These are phyloP conservation scores for Campoletis raptor DNA, from an alignment of 2,888 invertebrate genomes.

Conservation along the genomic window DNA sequence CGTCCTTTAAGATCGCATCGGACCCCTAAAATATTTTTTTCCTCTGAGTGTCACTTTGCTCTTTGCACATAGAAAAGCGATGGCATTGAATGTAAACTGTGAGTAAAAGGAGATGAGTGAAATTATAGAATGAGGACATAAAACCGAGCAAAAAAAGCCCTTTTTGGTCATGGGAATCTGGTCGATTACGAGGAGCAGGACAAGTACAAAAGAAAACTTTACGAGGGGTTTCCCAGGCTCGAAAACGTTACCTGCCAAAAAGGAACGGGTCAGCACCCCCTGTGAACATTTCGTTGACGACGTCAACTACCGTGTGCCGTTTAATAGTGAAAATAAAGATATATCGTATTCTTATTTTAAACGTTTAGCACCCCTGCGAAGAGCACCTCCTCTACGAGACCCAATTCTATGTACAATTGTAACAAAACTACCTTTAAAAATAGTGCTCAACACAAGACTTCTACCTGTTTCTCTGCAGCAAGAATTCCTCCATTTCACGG, in stretches of 20 bases:
- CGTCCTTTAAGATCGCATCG: conserved; percentile 57
- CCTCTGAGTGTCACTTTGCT: conserved; percentile 47
- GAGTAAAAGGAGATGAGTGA: conserved; percentile 20
- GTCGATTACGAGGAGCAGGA: conserved; percentile 44
- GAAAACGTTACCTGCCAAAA: conserved; percentile 8
- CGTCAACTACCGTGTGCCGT: conserved; percentile 27
- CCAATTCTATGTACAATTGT: conserved; percentile 4
- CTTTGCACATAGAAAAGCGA: conserved; percentile 21
- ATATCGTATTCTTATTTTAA: neutral
- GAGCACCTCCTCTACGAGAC: conserved; percentile 8
- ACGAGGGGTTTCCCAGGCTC: conserved; percentile 49
- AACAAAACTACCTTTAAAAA: neutral
- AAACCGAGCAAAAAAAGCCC: conserved; percentile 30
- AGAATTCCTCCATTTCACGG: neutral
- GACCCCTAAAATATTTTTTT: conserved; percentile 73
- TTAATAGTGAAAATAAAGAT: conserved; percentile 16
- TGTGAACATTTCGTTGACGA: conserved; percentile 37
- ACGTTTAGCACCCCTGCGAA: conserved; percentile 10
- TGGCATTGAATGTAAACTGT: neutral
- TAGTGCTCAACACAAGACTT: neutral
- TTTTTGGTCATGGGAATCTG: conserved; percentile 30
- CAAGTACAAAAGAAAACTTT: conserved; percentile 21
- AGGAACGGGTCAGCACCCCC: conserved; percentile 41
- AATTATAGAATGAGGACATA: conserved; percentile 35
- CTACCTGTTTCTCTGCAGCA: neutral